These are phyloP conservation scores for Paguma larvata DNA, from an alignment of 2,797 vertebrate species.

Conservation along the genomic window DNA sequence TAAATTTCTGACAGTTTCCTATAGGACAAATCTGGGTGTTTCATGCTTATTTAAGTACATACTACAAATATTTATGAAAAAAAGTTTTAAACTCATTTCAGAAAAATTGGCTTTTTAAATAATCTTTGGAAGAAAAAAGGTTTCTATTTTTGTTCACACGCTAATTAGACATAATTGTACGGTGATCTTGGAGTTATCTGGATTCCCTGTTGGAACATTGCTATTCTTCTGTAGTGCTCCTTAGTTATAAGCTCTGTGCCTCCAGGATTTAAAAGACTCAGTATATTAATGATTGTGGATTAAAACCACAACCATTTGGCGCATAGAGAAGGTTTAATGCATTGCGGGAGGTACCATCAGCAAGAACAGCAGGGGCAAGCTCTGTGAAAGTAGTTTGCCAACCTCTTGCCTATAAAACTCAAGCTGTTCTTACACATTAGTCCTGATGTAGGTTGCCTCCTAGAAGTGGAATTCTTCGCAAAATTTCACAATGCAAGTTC, in stretches of 20 bases:
- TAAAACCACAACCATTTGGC: slow-evolving; percentile 55
- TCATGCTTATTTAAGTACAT: neutral
- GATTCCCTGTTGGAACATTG: neutral
- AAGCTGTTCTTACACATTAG: slow-evolving; percentile 74
- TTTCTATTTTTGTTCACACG: neutral
- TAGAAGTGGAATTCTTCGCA: slow-evolving; percentile 47
- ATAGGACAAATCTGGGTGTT: neutral
- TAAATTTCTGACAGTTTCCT: neutral
- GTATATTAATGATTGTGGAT: slow-evolving; percentile 51
- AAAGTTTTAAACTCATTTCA: neutral
- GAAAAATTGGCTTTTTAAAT: neutral
- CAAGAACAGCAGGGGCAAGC: slow-evolving; percentile 39
- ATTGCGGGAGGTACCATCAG: slow-evolving; percentile 28
- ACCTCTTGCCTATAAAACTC: slow-evolving; percentile 61
- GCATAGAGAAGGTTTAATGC: slow-evolving; percentile 48
- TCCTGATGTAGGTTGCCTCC: slow-evolving; percentile 15
- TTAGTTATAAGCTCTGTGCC: slow-evolving; percentile 41
- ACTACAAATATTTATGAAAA: neutral
- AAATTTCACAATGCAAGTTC: slow-evolving; percentile 31
- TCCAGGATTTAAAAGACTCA: slow-evolving; percentile 55
- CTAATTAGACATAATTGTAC: slow-evolving; percentile 59
- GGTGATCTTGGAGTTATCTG: slow-evolving; percentile 1
- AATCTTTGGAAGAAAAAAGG: neutral
- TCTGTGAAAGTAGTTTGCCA: slow-evolving; percentile 66
- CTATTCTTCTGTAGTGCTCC: slow-evolving; percentile 26